Evolutionary conservation across 2,797 vertebrate species (phyloP).

Genomic region (Gymnopithys bicolor): DNA sequence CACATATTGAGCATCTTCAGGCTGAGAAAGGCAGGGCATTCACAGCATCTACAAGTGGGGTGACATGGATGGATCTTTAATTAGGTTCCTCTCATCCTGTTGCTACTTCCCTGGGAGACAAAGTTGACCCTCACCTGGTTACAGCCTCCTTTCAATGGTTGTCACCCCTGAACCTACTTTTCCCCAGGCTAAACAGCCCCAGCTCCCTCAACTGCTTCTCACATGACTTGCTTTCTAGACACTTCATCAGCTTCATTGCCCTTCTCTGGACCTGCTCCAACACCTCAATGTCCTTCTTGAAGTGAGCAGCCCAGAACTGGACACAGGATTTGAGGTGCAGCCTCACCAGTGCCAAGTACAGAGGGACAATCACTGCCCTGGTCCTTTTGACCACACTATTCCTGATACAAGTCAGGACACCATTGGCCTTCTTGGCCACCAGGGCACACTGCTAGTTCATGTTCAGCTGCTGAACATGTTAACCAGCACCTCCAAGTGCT

Average conservation of each 20-base stretch:
- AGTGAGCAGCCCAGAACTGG: not conserved
- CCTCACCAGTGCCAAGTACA: accelerated
- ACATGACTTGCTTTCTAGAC: not conserved
- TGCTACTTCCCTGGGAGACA: not conserved
- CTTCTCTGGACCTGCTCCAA: not conserved
- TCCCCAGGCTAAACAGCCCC: not conserved
- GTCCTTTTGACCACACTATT: not conserved
- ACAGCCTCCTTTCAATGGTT: not conserved
- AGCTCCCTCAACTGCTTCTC: not conserved
- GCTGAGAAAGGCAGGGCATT: not conserved
- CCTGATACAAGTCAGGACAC: accelerated
- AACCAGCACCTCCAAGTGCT: not conserved
- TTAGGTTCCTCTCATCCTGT: not conserved
- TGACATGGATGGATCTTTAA: not conserved
- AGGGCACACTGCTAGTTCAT: not conserved
- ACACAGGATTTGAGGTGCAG: accelerated
- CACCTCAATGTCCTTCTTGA: not conserved
- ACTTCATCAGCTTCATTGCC: not conserved
- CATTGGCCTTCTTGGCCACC: not conserved
- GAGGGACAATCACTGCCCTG: not conserved
- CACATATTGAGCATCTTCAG: not conserved
- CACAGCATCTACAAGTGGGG: not conserved
- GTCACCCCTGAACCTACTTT: not conserved
- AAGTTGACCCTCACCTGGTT: too few relatives aligned
- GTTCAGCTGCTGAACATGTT: accelerated